Base-by-base conservation (phyloP, 1,140 invertebrate genomes). In the Drosophila tristis region DNA sequence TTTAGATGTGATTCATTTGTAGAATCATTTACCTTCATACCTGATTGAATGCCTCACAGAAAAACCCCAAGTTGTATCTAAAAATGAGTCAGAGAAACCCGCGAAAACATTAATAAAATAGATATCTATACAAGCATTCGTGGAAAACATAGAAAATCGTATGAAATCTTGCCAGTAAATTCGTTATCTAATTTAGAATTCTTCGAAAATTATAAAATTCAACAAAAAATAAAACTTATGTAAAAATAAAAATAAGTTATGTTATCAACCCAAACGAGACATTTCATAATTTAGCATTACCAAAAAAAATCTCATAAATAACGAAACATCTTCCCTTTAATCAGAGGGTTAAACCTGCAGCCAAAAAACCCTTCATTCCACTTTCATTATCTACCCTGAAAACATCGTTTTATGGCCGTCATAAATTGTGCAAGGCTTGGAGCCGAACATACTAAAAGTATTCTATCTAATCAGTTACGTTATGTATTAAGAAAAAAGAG, bases 341-440 rank as follows among this genome's bases (percentile, higher is more conserved):
- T 62, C 15, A 71, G 23, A 23, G 45, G 39, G 65, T 65, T 54
- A 54, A 47, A 26, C 23, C 35, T 16, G 13, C 48, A 3, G 2
- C 31, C 8, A 31, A 2, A 55, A 63, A 55, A 35, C 8, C 35
- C 35, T 74, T 57, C 15, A 45, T 65, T 15, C 50, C 26, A n/a
- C 15, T 47, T 29, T 45, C 51, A 55, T 23, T 57, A 75, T 48
- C 72, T 57, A 65, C 26, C 9, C 20, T 16, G 45, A 65, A 65
- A 74, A 65, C 50, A 57, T 74, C 42, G 23, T 61, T 45, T 60
- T 48, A 31, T 47, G 23, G 35, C 57, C 55, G 58, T 73, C 72
- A 73, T 87, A 86, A 86, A 87, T 86, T 82, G 74, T 78, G 78
- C 82, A 89, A 86, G 82, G 74, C 72, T 86, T 47, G 53, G 78